These are phyloP conservation scores for Xestia sexstrigata DNA, from an alignment of 2,888 invertebrate genomes.

Conservation along the genomic window DNA sequence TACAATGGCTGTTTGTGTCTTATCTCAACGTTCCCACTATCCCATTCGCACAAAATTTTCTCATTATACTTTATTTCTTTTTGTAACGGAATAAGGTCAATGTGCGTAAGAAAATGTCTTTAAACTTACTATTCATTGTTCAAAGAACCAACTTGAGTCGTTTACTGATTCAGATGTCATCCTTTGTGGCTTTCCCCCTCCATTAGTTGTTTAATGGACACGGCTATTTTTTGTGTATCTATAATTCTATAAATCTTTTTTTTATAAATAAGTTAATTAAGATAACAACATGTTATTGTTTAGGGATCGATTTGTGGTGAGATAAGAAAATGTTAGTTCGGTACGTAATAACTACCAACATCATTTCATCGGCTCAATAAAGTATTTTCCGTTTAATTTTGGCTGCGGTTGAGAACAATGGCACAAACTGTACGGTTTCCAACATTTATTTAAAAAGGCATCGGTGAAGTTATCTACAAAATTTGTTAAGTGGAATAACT, in stretches of 20 bases:
- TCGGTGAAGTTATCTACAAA: slow-evolving; percentile 70
- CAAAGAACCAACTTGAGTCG: slow-evolving; percentile 21
- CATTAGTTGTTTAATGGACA: background rate
- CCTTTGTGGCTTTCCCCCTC: background rate
- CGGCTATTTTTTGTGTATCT: background rate
- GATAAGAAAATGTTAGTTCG: background rate
- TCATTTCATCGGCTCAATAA: slow-evolving; percentile 8
- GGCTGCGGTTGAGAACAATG: slow-evolving; percentile 47
- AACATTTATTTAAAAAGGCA: slow-evolving; percentile 67
- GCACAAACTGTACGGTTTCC: slow-evolving; percentile 39
- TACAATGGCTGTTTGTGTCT: slow-evolving; percentile 84
- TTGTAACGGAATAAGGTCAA: slow-evolving; percentile 76
- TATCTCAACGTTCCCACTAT: slow-evolving; percentile 84
- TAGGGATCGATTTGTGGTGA: background rate
- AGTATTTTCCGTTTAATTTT: slow-evolving; percentile 29
- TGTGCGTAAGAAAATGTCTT: slow-evolving; percentile 67
- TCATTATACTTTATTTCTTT: slow-evolving; percentile 79
- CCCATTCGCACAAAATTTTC: slow-evolving; percentile 85
- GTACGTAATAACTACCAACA: background rate
- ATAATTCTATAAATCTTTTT: background rate
- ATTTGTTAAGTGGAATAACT: slow-evolving; percentile 73
- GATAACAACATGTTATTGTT: background rate
- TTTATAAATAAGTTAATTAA: background rate
- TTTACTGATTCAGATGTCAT: background rate
- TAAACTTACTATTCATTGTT: slow-evolving; percentile 55